Percentiles rank a stretch among this genome's conserved stretches.
These are phyloP conservation scores for Coluber constrictor DNA, from an alignment of 2,797 vertebrate species.

Conservation along the genomic window DNA sequence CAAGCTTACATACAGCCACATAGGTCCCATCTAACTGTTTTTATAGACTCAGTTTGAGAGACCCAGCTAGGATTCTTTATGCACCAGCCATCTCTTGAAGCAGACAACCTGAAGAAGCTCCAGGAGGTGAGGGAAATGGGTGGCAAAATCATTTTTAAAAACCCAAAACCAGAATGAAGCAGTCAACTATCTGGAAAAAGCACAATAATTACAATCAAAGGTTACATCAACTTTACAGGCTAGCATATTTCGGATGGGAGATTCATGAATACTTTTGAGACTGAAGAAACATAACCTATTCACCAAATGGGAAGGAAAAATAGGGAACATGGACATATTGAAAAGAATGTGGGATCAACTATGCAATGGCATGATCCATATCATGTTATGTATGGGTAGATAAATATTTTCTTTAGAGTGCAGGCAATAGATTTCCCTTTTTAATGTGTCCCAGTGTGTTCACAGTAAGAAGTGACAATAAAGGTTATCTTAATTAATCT, in stretches of 20 bases:
- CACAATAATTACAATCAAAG: not conserved
- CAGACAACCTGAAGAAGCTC: not conserved
- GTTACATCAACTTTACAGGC: not conserved
- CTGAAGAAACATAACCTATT: not conserved
- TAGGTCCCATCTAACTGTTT: conserved; percentile 2
- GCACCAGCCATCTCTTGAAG: not conserved
- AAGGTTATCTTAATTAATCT: not conserved
- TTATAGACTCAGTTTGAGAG: conserved; percentile 1
- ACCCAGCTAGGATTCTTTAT: conserved; percentile 5
- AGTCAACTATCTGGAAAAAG: not conserved
- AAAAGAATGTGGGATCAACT: not conserved
- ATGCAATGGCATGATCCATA: not conserved
- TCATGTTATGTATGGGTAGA: not conserved
- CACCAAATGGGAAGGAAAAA: not conserved
- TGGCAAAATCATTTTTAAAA: not conserved
- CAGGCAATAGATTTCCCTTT: not conserved
- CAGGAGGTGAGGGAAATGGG: not conserved
- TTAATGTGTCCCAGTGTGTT: not conserved
- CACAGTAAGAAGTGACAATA: not conserved
- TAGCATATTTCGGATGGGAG: not conserved
- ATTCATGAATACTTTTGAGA: not conserved
- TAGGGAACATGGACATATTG: not conserved
- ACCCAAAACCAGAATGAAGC: not conserved
- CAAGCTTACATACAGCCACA: not conserved
- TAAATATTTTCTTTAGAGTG: not conserved